Evolutionary conservation across 2,797 vertebrate species (phyloP).

Genomic region (Manis crassicaudata): DNA sequence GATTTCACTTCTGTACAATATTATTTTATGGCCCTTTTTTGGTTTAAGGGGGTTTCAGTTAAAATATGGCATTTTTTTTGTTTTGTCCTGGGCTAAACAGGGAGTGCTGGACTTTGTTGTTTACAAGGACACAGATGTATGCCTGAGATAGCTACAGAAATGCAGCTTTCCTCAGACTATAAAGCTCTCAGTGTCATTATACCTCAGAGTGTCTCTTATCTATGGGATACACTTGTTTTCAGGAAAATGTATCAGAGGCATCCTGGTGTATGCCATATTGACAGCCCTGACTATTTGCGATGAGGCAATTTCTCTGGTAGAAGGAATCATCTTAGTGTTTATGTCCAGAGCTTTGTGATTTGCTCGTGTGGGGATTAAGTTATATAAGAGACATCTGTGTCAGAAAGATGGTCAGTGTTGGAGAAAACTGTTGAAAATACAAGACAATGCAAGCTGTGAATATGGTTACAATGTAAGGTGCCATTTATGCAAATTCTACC

Average conservation of each 20-base stretch:
- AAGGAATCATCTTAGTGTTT: constrained; percentile 65
- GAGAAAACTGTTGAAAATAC: constrained; percentile 71
- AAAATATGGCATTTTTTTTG: neutral
- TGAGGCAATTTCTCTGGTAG: neutral
- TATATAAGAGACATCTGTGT: constrained; percentile 78
- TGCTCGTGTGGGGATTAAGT: constrained; percentile 73
- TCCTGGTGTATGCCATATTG: neutral
- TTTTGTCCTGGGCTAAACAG: neutral
- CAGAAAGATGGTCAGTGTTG: constrained; percentile 71
- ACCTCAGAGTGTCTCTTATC: constrained; percentile 27
- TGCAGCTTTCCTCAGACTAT: neutral
- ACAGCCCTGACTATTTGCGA: constrained; percentile 18
- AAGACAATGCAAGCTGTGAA: constrained; percentile 22
- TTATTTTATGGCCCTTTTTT: constrained; percentile 32
- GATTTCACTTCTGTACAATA: neutral
- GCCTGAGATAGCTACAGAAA: neutral
- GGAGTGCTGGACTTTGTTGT: constrained; percentile 17
- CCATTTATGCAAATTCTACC: constrained; percentile 9
- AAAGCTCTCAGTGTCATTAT: neutral
- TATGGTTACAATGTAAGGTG: constrained; percentile 30
- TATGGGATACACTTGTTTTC: constrained; percentile 42
- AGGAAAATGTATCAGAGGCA: constrained; percentile 20
- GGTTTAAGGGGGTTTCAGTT: neutral
- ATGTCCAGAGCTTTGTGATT: constrained; percentile 65
- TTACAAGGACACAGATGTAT: constrained; percentile 61